Conservation (phyloP, 2,888 invertebrate genomes). For the Athalia cordata region DNA sequence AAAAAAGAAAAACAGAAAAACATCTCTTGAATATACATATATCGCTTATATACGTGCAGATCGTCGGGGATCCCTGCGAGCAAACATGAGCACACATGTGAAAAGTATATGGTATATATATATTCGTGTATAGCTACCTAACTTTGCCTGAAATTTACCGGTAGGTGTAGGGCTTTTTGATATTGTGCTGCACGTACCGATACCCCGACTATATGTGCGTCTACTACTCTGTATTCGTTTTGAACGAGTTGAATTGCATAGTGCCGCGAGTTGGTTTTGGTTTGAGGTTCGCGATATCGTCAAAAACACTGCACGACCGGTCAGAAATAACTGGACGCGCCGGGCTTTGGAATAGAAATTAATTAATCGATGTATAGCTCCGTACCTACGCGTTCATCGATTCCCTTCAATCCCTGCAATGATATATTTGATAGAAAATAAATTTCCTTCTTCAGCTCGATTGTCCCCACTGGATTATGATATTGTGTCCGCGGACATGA, state of each 20-base stretch:
- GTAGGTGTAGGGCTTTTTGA: background rate
- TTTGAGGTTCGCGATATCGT: constrained; percentile 24
- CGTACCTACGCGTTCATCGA: constrained; percentile 13
- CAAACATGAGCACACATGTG: constrained; percentile 20
- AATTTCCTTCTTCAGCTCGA: background rate
- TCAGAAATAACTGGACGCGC: constrained; percentile 24
- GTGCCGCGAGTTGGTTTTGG: background rate
- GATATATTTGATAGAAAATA: background rate
- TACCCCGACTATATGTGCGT: background rate
- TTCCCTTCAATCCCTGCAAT: background rate
- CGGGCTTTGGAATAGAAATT: constrained; percentile 36
- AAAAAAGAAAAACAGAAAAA: too few species aligned
- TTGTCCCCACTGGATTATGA: background rate
- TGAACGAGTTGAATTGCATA: constrained; percentile 27
- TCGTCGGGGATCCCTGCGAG: constrained; percentile 5
- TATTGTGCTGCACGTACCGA: background rate
- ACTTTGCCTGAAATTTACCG: background rate
- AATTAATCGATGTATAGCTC: constrained; percentile 22
- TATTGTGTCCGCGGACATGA: background rate
- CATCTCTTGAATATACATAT: too few species aligned
- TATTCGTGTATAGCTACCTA: background rate
- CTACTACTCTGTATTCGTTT: background rate
- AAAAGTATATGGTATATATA: background rate
- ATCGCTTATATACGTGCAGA: too few species aligned
- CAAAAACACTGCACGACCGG: constrained; percentile 10